Evolutionary conservation across 1,140 invertebrate species (phyloP), one percentile per base, ranked within the genome.

Genomic region (Lineus longissimus): DNA sequence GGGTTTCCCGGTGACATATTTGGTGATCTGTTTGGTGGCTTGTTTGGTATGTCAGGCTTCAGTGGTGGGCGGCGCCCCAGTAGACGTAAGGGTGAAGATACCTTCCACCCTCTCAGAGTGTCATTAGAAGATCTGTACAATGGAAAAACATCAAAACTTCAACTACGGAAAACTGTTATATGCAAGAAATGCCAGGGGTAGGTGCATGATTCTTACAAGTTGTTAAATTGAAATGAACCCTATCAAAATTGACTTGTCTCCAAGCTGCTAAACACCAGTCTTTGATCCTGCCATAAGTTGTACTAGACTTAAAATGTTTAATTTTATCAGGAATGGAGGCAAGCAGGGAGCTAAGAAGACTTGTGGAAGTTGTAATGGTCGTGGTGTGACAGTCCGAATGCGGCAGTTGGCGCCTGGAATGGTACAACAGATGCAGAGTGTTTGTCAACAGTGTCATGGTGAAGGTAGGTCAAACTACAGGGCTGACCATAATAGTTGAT

Each of bases 111-210:
- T 11, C 76, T 87, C 1, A 83, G 80, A 58, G 95, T 99, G n/a
- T 89, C 93, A 0, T 83, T 99, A 55, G 97, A 99, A 78, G 96
- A 99, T 80, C 81, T 99, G 51, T 99, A 99, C 80, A 96, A 97
- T 83, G 97, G 97, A 27, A 89, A 92, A 69, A 92, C 94, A 17
- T 86, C 95, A 25, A 98, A 98, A 83, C 84, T 99, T 67, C 92
- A 95, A 54, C 83, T 99, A 23, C 93, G 95, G 76, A 98, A 97
- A 84, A 96, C 93, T 82, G 90, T 98, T 33, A 94, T 98, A 73
- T 99, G 97, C 86, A 90, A 93, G 77, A 96, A 96, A 84, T 99
- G 97, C 83, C 91, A 95, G 83, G 97, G 94, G 81, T 86, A 78
- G 71, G 83, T 76, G 19, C 27, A 31, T 51, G 4, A 57, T 22